phyloP scores from a whole-genome alignment of 2,113 vertebrate genomes.

The Cyphomyrus plagiostoma region DNA sequence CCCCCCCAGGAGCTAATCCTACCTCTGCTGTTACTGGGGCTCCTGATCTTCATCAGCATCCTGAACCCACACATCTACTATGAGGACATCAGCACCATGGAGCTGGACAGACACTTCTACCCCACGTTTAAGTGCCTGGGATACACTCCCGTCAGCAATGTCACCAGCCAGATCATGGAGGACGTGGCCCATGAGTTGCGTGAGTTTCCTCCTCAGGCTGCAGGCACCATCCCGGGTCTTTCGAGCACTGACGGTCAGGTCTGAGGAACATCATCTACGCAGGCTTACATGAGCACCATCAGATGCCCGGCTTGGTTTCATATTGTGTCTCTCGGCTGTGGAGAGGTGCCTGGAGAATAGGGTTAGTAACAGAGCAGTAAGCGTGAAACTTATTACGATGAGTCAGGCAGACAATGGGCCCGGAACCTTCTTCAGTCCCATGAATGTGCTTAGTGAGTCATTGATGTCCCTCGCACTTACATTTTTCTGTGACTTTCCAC shows the following conservation, averaged over 20 bases:
- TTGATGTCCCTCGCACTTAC: neutral
- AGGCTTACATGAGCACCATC: neutral
- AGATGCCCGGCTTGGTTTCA: neutral
- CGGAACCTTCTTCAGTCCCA: neutral
- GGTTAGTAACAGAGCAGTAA: neutral
- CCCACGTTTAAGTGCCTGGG: constrained; percentile 49
- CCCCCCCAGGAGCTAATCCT: constrained; percentile 62
- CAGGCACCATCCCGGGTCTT: neutral
- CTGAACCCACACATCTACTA: constrained; percentile 62
- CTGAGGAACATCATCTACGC: neutral
- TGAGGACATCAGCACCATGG: constrained; percentile 49
- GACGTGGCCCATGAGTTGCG: constrained; percentile 61
- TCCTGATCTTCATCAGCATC: constrained; percentile 63
- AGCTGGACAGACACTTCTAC: constrained; percentile 46
- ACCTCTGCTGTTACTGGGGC: constrained; percentile 49
- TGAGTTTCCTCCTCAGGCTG: constrained; percentile 36
- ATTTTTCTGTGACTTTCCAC: neutral
- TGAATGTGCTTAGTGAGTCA: neutral
- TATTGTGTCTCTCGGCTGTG: neutral
- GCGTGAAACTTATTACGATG: neutral
- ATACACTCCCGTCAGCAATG: constrained; percentile 61
- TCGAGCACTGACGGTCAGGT: neutral
- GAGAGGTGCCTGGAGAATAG: neutral
- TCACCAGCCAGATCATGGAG: constrained; percentile 69
- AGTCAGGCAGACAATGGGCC: neutral